phyloP scores from a whole-genome alignment of 2,797 vertebrate species.

The Diplodus puntazzo region DNA sequence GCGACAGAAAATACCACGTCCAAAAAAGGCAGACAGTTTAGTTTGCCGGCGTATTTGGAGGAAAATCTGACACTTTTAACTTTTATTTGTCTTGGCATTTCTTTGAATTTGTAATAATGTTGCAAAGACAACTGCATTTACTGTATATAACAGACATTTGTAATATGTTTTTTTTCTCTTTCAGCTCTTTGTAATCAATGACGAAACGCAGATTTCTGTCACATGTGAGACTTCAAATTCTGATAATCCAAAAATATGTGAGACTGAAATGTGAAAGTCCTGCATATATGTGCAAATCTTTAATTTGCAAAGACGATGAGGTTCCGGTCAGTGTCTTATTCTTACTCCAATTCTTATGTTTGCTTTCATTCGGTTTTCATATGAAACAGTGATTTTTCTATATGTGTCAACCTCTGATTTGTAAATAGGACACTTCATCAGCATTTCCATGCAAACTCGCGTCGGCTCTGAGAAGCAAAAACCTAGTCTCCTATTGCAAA shows the following conservation, averaged over 20 bases:
- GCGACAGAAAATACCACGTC: slow-evolving; percentile 10
- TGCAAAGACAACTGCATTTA: slow-evolving; percentile 36
- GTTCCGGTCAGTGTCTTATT: slow-evolving; percentile 58
- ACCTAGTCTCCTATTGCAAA: slow-evolving; percentile 60
- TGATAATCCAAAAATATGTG: slow-evolving; percentile 56
- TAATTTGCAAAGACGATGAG: slow-evolving; percentile 45
- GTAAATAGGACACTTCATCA: slow-evolving; percentile 80
- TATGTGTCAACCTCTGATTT: slow-evolving; percentile 65
- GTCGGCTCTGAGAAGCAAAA: slow-evolving; percentile 69
- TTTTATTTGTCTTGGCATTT: slow-evolving; percentile 20
- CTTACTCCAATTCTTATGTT: slow-evolving; percentile 31
- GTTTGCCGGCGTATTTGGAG: slow-evolving; percentile 1
- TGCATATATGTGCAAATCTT: slow-evolving; percentile 56
- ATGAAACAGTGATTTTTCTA: slow-evolving; percentile 58
- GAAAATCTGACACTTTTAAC: slow-evolving; percentile 14
- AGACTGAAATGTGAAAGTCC: slow-evolving; percentile 52
- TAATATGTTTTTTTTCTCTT: slow-evolving; percentile 49
- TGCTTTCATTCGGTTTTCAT: slow-evolving; percentile 57
- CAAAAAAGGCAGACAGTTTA: slow-evolving; percentile 9
- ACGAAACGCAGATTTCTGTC: slow-evolving; percentile 49
- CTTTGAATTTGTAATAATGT: slow-evolving; percentile 35
- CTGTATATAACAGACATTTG: slow-evolving; percentile 66
- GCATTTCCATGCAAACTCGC: slow-evolving; percentile 66
- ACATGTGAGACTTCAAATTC: slow-evolving; percentile 45
- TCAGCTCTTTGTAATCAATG: slow-evolving; percentile 53